Evolutionary conservation across 2,113 vertebrate genomes (phyloP), one percentile per base, ranked within the genome.

Genomic region (Notothenia rossii): DNA sequence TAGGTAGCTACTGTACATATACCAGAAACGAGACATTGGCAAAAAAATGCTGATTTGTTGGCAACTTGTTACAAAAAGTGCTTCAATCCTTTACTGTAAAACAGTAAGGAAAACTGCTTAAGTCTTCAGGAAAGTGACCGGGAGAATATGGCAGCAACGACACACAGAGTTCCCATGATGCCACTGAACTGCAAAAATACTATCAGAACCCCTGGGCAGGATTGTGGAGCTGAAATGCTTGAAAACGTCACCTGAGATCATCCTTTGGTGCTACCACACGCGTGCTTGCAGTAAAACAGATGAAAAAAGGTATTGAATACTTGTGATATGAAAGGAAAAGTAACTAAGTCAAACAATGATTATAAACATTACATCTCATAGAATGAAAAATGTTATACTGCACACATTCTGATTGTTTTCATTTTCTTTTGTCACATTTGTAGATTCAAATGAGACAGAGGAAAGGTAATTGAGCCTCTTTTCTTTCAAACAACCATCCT

Each of bases 11-110:
- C 59, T 65, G 53, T 59, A 91, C 89, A 88, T 88, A 94, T 83
- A 83, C 71, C 81, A 89, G 78, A 51, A 77, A 93, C 66, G 94
- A 95, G 91, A 87, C 91, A 88, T 94, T 97, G 96, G 96, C 96
- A 95, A 96, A 91, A 58, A 83, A 94, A 83, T 89, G 91, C 90
- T 76, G 54, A 93, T 91, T 93, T 93, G 93, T 98, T 97, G 97
- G 97, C 96, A 98, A 97, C 95, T 91, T 96, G 96, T 92, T 96
- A 96, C 94, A 96, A 96, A 99, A 98, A 99, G 98, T 99, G 97
- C 97, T 97, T 94, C 89, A 93, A 93, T 89, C 87, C 94, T 93
- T 95, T 94, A 93, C 92, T 92, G 55, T 76, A 83, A 89, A 79
- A 61, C 53, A 79, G 79, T 12, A 15, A 77, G 63, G 46, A 79